Evolutionary conservation across 1,140 invertebrate species (phyloP), one percentile per base, ranked within the genome.

Genomic region (Camponotus floridanus): DNA sequence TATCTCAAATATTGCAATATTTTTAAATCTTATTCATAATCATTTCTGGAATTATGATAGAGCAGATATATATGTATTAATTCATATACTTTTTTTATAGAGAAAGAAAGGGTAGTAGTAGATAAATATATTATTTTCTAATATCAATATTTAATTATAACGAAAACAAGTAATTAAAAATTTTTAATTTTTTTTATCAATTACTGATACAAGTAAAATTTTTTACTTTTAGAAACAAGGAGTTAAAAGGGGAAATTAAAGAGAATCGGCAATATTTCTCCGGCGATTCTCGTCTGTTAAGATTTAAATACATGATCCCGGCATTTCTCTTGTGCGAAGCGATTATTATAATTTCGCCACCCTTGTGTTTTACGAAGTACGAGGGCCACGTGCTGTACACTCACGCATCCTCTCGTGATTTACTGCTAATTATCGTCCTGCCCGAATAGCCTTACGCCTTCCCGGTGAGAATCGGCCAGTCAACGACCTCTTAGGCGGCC

Each of bases 381-480:
- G 45, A 68, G 78, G 74, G 59, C 65, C 64, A 55, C 61, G 79
- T 84, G 81, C 78, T 70, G 85, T 89, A 90, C 55, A 59, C 83
- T 59, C 74, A 68, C 84, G 81, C 83, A 90, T 90, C 85, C 74
- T 68, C 8, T 57, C 39, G 68, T 90, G 89, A 90, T 90, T 90
- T 90, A 90, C 88, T 90, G 89, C 89, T 90, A 90, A 90, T 90
- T 90, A 90, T 90, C 83, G 83, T 85, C 64, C 89, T 76, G 86
- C 36, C 80, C 78, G 85, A 90, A 90, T 87, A 76, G 83, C 80
- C 86, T 90, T 86, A 73, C 88, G 68, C 64, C 64, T 61, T 71
- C 87, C 85, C 84, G 80, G 91, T 87, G 91, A 92, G 92, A 92
- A 92, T 92, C 87, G 91, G 51, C 79, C 86, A 92, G 92, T 87